Base-by-base conservation (phyloP, 1,140 invertebrate species). In the Solenopsis fugax region DNA sequence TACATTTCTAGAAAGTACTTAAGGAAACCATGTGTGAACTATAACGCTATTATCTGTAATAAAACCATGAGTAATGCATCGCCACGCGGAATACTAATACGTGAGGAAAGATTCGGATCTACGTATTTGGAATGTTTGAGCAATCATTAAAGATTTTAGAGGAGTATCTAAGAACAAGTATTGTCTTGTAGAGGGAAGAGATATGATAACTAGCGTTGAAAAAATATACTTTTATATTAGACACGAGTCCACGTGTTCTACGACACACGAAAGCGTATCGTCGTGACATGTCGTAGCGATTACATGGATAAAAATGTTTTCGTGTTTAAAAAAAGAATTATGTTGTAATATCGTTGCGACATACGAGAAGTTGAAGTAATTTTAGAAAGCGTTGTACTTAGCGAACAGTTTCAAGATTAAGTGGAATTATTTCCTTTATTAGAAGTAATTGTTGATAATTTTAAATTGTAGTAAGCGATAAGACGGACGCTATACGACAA, bases 291-390 rank as follows among this genome's bases (percentile, higher is more conserved):
- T 1, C 37, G 65, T 69, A 2, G 50, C 64, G 29, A 29, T 29
- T 29, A 29, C 13, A 12, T 50, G 87, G 88, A 88, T 72, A 60
- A 24, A 45, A 45, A 45, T 45, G 18, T 75, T 12, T 37, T 56
- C 60, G 41, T 67, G 5, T n/a, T 3, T 48, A 16, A 4, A 16
- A 60, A 29, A 29, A n/a, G 52, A 34, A 50, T 62, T 45, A 56
- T 86, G 80, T 88, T 52, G 82, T 89, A 29, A 90, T 72, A 62
- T 24, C 48, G 67, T 52, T 50, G 62, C 52, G 72, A 89, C 88
- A 78, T 72, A 52, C 82, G 88, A 73, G 4, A 7, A 76, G 13
- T 24, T 50, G n/a, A 12, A n/a, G 29, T 34, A 41, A 56, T 12
- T 29, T 60, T 29, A 34, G 52, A 58, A 7, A 6, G 41, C 41